Conservation (phyloP, 2,797 vertebrate species). For the Mormyrus hasselquistii region DNA sequence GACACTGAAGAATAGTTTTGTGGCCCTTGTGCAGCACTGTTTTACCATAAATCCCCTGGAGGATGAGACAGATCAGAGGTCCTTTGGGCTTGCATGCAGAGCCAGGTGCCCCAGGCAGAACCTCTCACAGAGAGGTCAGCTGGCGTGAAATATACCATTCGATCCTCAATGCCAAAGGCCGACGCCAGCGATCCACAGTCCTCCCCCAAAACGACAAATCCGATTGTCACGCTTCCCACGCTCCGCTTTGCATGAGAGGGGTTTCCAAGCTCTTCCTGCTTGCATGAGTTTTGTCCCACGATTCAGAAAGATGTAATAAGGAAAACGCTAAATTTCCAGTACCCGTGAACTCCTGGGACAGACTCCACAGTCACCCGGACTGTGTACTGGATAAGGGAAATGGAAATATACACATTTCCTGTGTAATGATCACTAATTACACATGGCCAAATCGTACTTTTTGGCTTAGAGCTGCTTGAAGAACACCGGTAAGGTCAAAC, state of each 20-base stretch:
- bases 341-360: neutral
- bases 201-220: neutral
- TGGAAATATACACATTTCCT: neutral
- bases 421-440: neutral
- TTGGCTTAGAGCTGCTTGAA: neutral
- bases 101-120: neutral
- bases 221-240: neutral
- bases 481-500: neutral
- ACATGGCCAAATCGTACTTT: neutral
- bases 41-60: neutral
- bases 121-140: conserved; percentile 2
- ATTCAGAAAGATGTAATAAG: neutral
- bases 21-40: neutral
- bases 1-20: neutral
- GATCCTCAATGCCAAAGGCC: neutral
- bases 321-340: neutral
- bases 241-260: neutral
- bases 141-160: neutral
- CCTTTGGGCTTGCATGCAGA: neutral
- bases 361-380: neutral
- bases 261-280: neutral
- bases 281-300: neutral
- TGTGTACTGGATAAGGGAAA: neutral
- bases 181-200: neutral
- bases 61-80: neutral